Evolutionary conservation across 2,888 invertebrate genomes (phyloP).

Genomic region (Invenusta paracnida): DNA sequence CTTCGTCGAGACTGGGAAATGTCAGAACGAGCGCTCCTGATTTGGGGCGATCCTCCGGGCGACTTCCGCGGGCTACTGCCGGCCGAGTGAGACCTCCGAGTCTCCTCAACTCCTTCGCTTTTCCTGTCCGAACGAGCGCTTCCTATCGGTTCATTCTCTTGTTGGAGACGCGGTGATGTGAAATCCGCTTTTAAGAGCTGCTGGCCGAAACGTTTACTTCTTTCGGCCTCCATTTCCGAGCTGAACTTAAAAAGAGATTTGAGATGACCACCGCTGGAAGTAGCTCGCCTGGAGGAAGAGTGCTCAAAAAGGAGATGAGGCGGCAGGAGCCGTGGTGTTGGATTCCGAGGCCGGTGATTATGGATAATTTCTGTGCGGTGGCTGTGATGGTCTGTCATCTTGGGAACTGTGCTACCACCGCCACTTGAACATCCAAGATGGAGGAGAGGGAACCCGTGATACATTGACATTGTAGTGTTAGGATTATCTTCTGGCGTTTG

Average conservation of each 20-base stretch:
- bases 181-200: background rate
- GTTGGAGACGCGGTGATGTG: background rate
- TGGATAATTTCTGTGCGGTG: background rate
- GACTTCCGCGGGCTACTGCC: background rate
- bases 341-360: background rate
- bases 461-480: background rate
- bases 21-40: background rate
- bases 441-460: background rate
- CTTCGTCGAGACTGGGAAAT: background rate
- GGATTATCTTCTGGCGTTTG: background rate
- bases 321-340: background rate
- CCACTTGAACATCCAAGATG: no score
- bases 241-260: background rate
- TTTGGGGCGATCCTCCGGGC: background rate
- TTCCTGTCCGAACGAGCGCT: background rate
- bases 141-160: background rate
- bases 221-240: background rate
- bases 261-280: background rate
- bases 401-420: background rate
- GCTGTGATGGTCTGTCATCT: background rate
- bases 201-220: background rate
- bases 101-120: background rate
- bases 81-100: background rate
- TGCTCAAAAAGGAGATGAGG: background rate
- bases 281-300: background rate